Evolutionary conservation across 2,113 vertebrate species (phyloP).

Genomic region (Furnarius figulus): DNA sequence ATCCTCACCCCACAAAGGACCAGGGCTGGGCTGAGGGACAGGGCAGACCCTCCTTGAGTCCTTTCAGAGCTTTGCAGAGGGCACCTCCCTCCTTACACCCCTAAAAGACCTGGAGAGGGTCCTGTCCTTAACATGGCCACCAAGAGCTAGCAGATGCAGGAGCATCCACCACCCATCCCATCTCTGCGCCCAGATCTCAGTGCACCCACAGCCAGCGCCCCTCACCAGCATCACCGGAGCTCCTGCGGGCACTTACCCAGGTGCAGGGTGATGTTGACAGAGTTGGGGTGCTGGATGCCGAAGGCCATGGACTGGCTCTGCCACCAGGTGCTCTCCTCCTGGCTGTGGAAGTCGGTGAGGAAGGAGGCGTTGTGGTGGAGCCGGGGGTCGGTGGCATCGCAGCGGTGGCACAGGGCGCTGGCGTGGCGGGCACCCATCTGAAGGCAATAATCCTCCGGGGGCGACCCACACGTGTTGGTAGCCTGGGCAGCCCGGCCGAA

Average conservation of each 20-base stretch:
- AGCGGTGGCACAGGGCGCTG: slow-evolving; percentile 82
- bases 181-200: accelerated
- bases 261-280: slow-evolving; percentile 87
- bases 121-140: neutral
- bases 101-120: neutral
- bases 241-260: slow-evolving; percentile 79
- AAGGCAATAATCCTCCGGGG: slow-evolving; percentile 90
- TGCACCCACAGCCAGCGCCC: accelerated
- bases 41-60: neutral
- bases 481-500: slow-evolving; percentile 77
- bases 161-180: neutral
- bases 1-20: neutral
- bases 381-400: slow-evolving; percentile 73
- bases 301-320: slow-evolving; percentile 96
- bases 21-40: accelerated
- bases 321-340: slow-evolving; percentile 94
- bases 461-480: slow-evolving; percentile 85
- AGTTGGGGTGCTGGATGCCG: slow-evolving; percentile 87
- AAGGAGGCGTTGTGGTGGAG: slow-evolving; percentile 81
- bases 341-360: slow-evolving; percentile 92
- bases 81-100: neutral
- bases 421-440: slow-evolving; percentile 79
- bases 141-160: neutral
- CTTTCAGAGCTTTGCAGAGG: neutral
- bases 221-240: accelerated